Conservation (phyloP, 2,888 invertebrate genomes). For the Nysson spinosus region DNA sequence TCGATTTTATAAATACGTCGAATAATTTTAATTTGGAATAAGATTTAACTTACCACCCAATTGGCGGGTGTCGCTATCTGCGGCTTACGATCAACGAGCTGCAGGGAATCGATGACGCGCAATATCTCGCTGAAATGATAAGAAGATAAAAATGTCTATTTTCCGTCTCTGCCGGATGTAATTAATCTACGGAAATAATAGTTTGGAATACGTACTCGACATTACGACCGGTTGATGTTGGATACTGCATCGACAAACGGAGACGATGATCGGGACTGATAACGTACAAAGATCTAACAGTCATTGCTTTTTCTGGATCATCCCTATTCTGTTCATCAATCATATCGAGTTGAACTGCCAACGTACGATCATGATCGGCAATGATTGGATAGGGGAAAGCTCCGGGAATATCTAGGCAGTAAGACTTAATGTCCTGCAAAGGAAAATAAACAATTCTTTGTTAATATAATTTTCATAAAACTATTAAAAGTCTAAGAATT, state of each 20-base stretch:
- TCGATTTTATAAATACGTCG: neutral
- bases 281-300: conserved; percentile 87
- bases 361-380: conserved; percentile 84
- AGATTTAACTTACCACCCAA: conserved; percentile 84
- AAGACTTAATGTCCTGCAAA: conserved; percentile 83
- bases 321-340: conserved; percentile 86
- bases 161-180: neutral
- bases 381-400: conserved; percentile 91
- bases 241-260: conserved; percentile 89
- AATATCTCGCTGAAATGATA: conserved; percentile 85
- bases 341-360: conserved; percentile 88
- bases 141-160: conserved; percentile 2
- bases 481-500: neutral
- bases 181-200: neutral
- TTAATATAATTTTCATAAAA: too few relatives aligned
- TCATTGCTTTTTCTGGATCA: conserved; percentile 83
- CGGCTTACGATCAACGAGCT: conserved; percentile 84
- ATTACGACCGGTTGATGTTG: conserved; percentile 91
- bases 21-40: neutral
- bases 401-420: conserved; percentile 84
- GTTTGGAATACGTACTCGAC: conserved; percentile 83
- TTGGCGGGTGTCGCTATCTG: conserved; percentile 91
- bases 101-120: conserved; percentile 89
- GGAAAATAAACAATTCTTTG: too few relatives aligned
- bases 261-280: conserved; percentile 89